Evolutionary conservation across 2,113 vertebrate species (phyloP).

Genomic region (Raja brachyura): DNA sequence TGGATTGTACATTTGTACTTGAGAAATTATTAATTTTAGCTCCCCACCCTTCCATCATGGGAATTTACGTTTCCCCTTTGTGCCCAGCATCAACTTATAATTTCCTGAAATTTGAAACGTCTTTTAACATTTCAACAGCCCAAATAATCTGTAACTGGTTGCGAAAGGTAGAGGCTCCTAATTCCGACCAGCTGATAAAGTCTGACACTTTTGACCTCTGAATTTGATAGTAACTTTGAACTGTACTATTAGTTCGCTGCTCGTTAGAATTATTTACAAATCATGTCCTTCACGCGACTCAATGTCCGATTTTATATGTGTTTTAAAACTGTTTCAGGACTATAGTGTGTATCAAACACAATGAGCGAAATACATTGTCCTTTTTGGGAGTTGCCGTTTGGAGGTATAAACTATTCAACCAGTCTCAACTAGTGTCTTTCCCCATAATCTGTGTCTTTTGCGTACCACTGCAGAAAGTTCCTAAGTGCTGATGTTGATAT

Average conservation of each 20-base stretch:
- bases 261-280: not conserved
- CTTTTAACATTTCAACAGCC: not conserved
- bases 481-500: not conserved
- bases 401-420: not conserved
- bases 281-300: not conserved
- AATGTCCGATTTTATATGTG: not conserved
- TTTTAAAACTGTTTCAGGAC: not conserved
- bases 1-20: too few relatives aligned
- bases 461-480: not conserved
- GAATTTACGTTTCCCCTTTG: too few relatives aligned
- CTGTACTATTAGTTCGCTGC: too few relatives aligned
- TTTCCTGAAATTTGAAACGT: too few relatives aligned
- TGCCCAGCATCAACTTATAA: too few relatives aligned
- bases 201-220: not conserved
- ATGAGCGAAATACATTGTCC: not conserved
- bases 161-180: not conserved
- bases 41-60: too few relatives aligned
- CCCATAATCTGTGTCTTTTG: not conserved
- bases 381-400: not conserved
- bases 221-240: not conserved
- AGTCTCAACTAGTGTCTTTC: not conserved
- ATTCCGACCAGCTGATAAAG: not conserved
- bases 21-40: too few relatives aligned
- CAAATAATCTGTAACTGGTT: not conserved
- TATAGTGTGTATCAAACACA: not conserved